phyloP scores from a whole-genome alignment of 1,140 invertebrate species.

The Apis dorsata region DNA sequence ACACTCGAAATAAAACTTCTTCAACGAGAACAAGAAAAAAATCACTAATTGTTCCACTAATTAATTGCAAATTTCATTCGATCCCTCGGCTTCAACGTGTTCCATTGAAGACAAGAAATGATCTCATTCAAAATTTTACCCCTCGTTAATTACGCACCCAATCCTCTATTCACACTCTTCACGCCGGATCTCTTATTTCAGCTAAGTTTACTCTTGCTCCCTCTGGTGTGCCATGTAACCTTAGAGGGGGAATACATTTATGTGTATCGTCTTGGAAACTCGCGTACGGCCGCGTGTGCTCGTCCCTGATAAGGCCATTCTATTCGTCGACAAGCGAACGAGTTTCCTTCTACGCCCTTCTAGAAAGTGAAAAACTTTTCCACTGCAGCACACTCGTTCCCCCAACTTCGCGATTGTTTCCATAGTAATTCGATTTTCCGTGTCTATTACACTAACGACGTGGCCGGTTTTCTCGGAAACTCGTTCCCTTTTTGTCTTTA shows the following conservation, averaged over 20 bases:
- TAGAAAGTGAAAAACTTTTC: conserved; percentile 63
- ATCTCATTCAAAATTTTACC: neutral
- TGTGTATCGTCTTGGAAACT: conserved; percentile 54
- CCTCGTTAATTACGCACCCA: neutral
- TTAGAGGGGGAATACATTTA: conserved; percentile 52
- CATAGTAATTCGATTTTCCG: conserved; percentile 44
- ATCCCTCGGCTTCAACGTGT: too few species aligned
- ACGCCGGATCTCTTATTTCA: neutral
- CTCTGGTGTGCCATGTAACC: conserved; percentile 11
- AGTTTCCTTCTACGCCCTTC: conserved; percentile 66
- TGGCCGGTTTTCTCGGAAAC: neutral
- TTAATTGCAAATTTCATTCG: too few species aligned
- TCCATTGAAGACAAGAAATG: too few species aligned
- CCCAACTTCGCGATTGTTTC: conserved; percentile 21
- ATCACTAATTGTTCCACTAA: too few species aligned
- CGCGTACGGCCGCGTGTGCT: conserved; percentile 63
- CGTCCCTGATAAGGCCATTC: conserved; percentile 71
- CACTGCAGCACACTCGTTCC: conserved; percentile 30
- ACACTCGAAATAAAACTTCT: too few species aligned
- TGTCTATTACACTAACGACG: conserved; percentile 24
- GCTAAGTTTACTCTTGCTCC: conserved; percentile 21
- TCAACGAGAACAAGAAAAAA: too few species aligned
- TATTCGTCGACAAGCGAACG: conserved; percentile 61
- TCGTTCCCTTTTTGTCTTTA: neutral
- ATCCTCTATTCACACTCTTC: neutral